Conservation (phyloP, 1,140 invertebrate genomes). For the Teleopsis dalmanni region DNA sequence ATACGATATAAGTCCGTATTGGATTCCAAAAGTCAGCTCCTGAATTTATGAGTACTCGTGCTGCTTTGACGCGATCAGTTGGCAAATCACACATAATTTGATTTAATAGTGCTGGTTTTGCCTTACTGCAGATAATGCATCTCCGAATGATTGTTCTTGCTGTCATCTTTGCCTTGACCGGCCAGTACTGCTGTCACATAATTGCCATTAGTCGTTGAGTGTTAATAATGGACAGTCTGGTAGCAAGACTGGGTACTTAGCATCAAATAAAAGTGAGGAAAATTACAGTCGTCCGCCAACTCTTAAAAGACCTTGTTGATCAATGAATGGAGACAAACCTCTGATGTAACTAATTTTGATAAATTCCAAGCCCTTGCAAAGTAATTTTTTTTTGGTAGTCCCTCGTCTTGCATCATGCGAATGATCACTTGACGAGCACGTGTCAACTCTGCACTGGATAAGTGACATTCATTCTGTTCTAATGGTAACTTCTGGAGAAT, state of each 20-base stretch:
- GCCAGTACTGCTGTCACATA: constrained; percentile 3
- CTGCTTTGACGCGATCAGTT: constrained; percentile 26
- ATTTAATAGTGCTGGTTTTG: constrained; percentile 1
- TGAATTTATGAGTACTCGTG: too few species aligned
- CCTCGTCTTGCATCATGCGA: too few species aligned
- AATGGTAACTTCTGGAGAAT: too few species aligned
- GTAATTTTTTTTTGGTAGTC: too few species aligned
- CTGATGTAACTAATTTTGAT: too few species aligned
- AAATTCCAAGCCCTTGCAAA: too few species aligned
- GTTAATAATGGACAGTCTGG: constrained; percentile 6
- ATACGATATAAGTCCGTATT: too few species aligned
- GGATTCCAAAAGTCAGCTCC: too few species aligned
- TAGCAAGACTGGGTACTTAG: constrained; percentile 11
- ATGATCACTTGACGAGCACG: too few species aligned
- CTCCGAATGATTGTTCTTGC: constrained; percentile 1
- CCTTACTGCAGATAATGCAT: constrained; percentile 7
- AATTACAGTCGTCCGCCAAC: constrained; percentile 25
- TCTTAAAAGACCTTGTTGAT: constrained; percentile 19
- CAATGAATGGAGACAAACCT: constrained; percentile 21
- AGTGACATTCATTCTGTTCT: too few species aligned
- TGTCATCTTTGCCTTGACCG: constrained; percentile 2
- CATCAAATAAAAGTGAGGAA: constrained; percentile 12
- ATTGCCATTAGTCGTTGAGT: neutral
- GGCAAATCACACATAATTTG: constrained; percentile 13
- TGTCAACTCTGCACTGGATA: too few species aligned